Conservation (phyloP, 2,113 vertebrate species). For the Oncorhynchus masou region DNA sequence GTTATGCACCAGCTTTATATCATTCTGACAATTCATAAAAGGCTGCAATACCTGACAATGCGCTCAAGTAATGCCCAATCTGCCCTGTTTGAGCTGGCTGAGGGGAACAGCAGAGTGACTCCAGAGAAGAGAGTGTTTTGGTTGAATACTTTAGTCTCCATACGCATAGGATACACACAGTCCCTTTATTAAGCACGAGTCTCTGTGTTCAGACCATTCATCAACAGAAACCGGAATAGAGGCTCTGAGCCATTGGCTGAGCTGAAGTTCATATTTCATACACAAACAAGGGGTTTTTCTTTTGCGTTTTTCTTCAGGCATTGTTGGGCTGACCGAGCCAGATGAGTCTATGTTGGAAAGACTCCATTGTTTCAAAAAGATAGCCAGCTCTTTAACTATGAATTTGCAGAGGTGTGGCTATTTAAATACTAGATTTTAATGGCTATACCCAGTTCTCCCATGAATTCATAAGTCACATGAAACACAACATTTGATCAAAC, state of each 20-base stretch:
- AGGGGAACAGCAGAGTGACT: neutral
- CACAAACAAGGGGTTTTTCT: neutral
- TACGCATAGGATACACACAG: neutral
- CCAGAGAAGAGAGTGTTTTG: neutral
- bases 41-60: neutral
- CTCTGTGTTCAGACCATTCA: slow-evolving; percentile 14
- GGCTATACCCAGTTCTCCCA: neutral
- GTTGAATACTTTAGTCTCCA: neutral
- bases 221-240: neutral
- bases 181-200: slow-evolving; percentile 14
- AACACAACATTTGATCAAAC: slow-evolving; percentile 1
- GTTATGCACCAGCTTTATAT: neutral
- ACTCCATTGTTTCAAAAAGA: neutral
- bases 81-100: slow-evolving; percentile 1
- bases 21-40: neutral
- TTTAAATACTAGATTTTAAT: neutral
- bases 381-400: neutral
- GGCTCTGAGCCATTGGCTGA: neutral
- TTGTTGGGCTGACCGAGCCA: neutral
- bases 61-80: neutral
- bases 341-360: neutral
- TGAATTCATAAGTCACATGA: neutral
- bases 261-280: slow-evolving; percentile 6
- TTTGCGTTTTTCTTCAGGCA: neutral
- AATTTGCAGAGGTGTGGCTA: neutral